Percentiles rank a stretch among this genome's conserved stretches.
Conservation (phyloP, 2,113 vertebrate genomes). For the Tupaia chinensis region DNA sequence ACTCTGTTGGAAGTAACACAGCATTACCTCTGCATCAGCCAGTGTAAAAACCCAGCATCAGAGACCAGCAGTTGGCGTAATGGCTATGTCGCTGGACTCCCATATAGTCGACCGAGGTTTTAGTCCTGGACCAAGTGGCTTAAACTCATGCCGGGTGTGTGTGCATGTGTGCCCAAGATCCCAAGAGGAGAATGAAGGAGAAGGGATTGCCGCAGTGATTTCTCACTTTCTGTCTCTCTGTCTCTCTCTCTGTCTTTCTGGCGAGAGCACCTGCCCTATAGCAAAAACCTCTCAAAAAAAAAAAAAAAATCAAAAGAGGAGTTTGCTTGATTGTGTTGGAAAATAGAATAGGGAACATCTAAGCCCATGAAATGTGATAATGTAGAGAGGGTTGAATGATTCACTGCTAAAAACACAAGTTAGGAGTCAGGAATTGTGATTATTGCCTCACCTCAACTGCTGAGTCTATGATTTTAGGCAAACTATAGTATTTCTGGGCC, state of each 20-base stretch:
- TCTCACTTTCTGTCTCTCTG: no score
- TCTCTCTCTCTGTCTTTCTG: no score
- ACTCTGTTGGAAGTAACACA: background rate
- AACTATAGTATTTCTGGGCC: background rate
- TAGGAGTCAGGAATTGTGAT: background rate
- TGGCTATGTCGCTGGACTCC: no score
- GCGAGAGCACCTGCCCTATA: no score
- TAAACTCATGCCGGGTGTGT: no score
- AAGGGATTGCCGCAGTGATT: no score
- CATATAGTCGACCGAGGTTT: no score
- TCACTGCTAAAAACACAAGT: background rate
- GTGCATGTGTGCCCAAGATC: no score
- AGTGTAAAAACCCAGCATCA: background rate
- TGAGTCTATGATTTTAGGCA: background rate
- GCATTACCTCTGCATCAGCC: background rate
- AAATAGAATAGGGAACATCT: background rate
- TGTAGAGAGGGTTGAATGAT: background rate
- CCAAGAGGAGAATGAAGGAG: no score
- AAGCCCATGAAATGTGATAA: background rate
- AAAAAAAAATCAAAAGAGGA: background rate
- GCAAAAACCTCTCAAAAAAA: no score
- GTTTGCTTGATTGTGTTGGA: background rate
- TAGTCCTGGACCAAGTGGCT: no score
- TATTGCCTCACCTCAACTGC: background rate
- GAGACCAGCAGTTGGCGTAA: no score